These are phyloP conservation scores for Actenoides lindsayi DNA, from an alignment of 2,113 vertebrate genomes.

Conservation along the genomic window DNA sequence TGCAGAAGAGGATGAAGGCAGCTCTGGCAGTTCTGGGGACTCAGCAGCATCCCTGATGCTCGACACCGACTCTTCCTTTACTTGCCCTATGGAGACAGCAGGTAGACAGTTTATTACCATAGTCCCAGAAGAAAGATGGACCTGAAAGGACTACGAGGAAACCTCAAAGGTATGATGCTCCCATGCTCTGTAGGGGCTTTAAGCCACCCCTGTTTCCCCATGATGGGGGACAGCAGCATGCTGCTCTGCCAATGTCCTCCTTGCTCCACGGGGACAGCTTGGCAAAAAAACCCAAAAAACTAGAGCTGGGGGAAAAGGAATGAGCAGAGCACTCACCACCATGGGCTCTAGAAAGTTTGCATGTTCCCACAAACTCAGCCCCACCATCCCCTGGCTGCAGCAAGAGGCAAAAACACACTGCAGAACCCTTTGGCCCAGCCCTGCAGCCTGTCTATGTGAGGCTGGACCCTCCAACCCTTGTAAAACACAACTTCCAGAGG, in stretches of 20 bases:
- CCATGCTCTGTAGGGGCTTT: background rate
- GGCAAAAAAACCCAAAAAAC: background rate
- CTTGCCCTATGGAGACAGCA: conserved; percentile 20
- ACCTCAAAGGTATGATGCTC: background rate
- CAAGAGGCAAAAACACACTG: background rate
- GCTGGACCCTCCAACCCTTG: background rate
- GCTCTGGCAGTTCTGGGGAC: background rate
- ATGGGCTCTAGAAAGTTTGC: background rate
- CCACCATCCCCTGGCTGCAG: background rate
- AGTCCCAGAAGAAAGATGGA: background rate
- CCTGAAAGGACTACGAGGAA: background rate
- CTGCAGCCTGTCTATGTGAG: background rate
- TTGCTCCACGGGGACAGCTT: background rate
- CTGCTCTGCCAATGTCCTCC: background rate
- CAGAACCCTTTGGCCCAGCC: background rate
- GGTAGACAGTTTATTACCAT: background rate
- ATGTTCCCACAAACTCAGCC: background rate
- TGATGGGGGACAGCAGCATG: accelerated
- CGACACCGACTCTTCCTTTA: background rate
- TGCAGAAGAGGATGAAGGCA: conserved; percentile 7
- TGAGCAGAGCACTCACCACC: background rate
- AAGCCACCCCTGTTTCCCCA: background rate
- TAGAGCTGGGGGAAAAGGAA: background rate
- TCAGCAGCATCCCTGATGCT: background rate
- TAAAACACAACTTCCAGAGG: background rate